phyloP scores from a whole-genome alignment of 2,888 invertebrate species.

The Lycia hirtaria region DNA sequence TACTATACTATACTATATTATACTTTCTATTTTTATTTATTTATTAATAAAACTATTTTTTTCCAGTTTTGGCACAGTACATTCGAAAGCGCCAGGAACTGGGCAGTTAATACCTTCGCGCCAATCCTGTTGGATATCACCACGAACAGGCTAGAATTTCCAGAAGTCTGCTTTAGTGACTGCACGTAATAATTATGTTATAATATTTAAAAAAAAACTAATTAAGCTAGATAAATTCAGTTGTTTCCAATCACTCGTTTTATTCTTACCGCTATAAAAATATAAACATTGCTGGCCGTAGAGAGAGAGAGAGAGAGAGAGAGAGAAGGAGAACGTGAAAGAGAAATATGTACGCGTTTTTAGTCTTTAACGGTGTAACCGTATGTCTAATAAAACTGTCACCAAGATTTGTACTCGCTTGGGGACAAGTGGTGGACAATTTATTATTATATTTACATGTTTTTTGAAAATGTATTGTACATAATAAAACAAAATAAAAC shows the following conservation, averaged over 20 bases:
- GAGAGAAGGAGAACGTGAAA: too few species aligned
- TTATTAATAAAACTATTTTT: constrained; percentile 23
- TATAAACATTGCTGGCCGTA: not conserved
- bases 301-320: too few species aligned
- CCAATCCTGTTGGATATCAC: constrained; percentile 52
- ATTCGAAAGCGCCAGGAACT: constrained; percentile 38
- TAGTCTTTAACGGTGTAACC: too few species aligned
- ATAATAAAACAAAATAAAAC: too few species aligned
- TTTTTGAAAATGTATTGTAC: too few species aligned
- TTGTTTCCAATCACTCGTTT: not conserved
- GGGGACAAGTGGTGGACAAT: too few species aligned
- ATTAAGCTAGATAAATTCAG: not conserved
- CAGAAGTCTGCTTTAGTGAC: constrained; percentile 50
- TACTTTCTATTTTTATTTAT: not conserved
- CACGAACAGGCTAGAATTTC: constrained; percentile 47
- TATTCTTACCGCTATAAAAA: not conserved
- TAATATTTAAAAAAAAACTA: too few species aligned
- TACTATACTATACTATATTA: too few species aligned
- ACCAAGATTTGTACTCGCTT: too few species aligned
- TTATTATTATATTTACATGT: too few species aligned
- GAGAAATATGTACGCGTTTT: too few species aligned
- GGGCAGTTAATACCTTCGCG: constrained; percentile 48
- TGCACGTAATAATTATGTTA: constrained; percentile 30
- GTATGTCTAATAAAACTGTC: too few species aligned
- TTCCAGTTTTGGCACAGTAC: constrained; percentile 52